phyloP scores from a whole-genome alignment of 1,140 invertebrate genomes.

The Drosophila lini region DNA sequence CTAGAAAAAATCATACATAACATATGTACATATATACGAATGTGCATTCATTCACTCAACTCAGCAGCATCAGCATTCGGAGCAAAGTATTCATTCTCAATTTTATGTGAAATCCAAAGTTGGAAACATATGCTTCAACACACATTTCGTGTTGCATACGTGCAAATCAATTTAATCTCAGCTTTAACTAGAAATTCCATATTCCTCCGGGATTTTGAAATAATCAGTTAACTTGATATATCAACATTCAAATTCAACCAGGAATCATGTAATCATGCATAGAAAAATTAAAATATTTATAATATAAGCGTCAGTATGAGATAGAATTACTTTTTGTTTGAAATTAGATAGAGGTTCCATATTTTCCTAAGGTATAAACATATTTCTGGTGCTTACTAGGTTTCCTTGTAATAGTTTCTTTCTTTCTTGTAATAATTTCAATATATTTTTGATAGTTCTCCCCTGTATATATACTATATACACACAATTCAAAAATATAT shows the following conservation, averaged over 20 bases:
- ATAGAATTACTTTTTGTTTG: neutral
- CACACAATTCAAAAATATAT: constrained; percentile 13
- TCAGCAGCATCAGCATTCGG: constrained; percentile 10
- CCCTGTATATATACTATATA: neutral
- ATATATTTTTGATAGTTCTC: neutral
- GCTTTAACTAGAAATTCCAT: constrained; percentile 5
- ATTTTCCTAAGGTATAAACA: no score
- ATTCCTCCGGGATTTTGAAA: neutral
- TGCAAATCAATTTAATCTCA: constrained; percentile 2
- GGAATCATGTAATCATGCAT: neutral
- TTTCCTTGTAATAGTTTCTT: neutral
- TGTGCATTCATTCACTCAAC: constrained; percentile 35
- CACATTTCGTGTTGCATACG: constrained; percentile 8
- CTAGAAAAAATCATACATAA: constrained; percentile 20
- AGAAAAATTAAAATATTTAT: neutral
- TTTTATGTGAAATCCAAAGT: constrained; percentile 35
- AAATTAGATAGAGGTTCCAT: no score
- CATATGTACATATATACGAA: constrained; percentile 1
- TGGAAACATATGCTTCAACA: constrained; percentile 1
- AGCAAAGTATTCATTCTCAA: constrained; percentile 9
- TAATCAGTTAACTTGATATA: constrained; percentile 4
- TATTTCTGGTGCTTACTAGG: no score
- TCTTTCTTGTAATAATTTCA: neutral
- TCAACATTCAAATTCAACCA: neutral
- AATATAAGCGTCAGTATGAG: neutral